Conservation (phyloP, 2,113 vertebrate species). For the Aegypius monachus region DNA sequence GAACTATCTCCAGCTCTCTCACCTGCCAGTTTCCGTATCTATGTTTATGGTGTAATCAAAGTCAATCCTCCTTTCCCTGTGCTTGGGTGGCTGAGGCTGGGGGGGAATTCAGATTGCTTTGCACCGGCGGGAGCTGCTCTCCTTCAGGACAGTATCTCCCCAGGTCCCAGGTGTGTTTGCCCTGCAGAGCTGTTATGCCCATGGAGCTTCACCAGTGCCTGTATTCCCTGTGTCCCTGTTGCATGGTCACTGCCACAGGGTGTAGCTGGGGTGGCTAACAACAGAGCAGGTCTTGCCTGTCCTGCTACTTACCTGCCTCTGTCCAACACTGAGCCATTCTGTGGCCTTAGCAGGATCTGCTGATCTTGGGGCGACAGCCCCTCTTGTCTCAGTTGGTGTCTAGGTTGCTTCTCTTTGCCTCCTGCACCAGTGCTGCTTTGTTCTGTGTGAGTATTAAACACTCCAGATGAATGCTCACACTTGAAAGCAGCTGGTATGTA, state of each 20-base stretch:
- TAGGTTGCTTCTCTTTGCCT: not conserved
- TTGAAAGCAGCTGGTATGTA: not conserved
- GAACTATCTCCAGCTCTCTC: not conserved
- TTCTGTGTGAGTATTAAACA: not conserved
- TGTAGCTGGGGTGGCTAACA: not conserved
- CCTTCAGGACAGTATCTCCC: not conserved
- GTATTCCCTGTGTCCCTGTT: fast-evolving
- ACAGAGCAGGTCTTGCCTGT: not conserved
- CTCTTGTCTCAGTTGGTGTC: not conserved
- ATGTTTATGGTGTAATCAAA: not conserved
- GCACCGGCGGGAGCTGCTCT: not conserved
- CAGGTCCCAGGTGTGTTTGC: not conserved
- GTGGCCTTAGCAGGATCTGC: not conserved
- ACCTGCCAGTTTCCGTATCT: not conserved
- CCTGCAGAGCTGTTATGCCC: not conserved
- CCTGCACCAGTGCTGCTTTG: not conserved
- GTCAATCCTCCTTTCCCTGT: not conserved
- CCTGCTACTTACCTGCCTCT: not conserved
- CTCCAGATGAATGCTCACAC: not conserved
- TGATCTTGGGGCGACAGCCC: not conserved
- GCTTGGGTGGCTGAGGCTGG: not conserved
- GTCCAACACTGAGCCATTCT: not conserved
- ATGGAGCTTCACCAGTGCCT: not conserved
- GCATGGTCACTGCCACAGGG: not conserved
- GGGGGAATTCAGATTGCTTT: not conserved